Evolutionary conservation across 2,113 vertebrate genomes (phyloP).

Genomic region (Leucosticte australis): DNA sequence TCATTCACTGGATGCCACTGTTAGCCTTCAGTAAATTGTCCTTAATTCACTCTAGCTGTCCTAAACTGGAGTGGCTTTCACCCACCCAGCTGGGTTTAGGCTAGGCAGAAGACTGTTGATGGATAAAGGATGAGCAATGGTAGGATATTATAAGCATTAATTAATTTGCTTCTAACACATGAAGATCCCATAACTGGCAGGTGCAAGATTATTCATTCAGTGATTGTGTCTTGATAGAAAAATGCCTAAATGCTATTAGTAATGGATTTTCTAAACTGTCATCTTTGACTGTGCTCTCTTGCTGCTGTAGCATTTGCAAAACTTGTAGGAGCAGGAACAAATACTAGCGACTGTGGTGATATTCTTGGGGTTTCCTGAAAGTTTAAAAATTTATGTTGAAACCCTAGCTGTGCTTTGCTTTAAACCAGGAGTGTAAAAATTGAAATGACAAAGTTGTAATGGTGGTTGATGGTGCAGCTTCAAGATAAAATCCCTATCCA

Average conservation of each 20-base stretch:
- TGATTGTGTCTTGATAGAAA: background rate
- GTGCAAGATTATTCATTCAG: background rate
- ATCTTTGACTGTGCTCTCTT: background rate
- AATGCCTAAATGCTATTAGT: background rate
- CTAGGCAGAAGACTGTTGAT: background rate
- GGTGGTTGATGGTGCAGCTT: background rate
- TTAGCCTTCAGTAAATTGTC: background rate
- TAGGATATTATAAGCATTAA: background rate
- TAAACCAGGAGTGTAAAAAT: background rate
- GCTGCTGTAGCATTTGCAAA: background rate
- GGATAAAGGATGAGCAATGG: background rate
- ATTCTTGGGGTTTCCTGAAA: background rate
- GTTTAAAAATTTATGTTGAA: background rate
- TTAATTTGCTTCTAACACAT: background rate
- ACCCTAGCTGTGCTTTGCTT: background rate
- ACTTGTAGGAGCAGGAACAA: background rate
- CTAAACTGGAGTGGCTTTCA: background rate
- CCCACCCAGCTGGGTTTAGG: accelerated
- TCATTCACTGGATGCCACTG: background rate
- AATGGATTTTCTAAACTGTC: background rate
- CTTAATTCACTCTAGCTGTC: background rate
- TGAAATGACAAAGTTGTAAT: background rate
- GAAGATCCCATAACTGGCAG: background rate
- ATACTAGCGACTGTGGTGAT: background rate
- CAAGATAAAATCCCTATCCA: background rate